A percentile compares a stretch with the other conserved stretches of the same genome.
phyloP scores from a whole-genome alignment of 2,888 invertebrate species.

The Ectobius pallidus region DNA sequence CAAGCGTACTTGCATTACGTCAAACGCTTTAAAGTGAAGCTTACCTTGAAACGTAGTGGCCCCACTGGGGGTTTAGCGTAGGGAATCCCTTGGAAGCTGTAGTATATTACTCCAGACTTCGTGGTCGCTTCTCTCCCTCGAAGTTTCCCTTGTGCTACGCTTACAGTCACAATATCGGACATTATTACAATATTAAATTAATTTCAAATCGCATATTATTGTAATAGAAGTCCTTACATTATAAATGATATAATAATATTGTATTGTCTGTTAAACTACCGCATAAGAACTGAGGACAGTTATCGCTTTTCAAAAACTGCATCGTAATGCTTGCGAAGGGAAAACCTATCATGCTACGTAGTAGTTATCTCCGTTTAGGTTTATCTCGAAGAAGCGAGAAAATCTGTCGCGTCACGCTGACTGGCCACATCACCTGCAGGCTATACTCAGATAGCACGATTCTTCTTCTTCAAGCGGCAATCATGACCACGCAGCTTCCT shows the following conservation, averaged over 20 bases:
- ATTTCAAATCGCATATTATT: too few relatives aligned
- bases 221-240: too few relatives aligned
- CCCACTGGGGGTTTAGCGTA: slow-evolving; percentile 34
- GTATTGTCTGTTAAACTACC: too few relatives aligned
- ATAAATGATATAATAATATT: too few relatives aligned
- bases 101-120: slow-evolving; percentile 11
- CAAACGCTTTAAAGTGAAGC: too few relatives aligned
- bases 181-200: not conserved
- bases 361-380: not conserved
- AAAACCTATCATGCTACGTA: not conserved
- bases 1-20: too few relatives aligned
- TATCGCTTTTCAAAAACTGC: slow-evolving; percentile 20
- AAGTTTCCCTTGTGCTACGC: slow-evolving; percentile 17
- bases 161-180: slow-evolving; percentile 11
- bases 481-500: not conserved
- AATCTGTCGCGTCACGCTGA: not conserved
- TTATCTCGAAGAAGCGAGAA: not conserved
- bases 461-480: not conserved
- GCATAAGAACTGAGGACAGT: not conserved
- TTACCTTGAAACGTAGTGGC: slow-evolving; percentile 29
- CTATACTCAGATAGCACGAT: too few relatives aligned
- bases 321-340: slow-evolving; percentile 22
- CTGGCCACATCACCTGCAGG: not conserved
- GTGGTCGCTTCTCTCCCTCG: slow-evolving; percentile 27
- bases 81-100: slow-evolving; percentile 32